Evolutionary conservation across 1,140 invertebrate species (phyloP).

Genomic region (Drosophila melanica): DNA sequence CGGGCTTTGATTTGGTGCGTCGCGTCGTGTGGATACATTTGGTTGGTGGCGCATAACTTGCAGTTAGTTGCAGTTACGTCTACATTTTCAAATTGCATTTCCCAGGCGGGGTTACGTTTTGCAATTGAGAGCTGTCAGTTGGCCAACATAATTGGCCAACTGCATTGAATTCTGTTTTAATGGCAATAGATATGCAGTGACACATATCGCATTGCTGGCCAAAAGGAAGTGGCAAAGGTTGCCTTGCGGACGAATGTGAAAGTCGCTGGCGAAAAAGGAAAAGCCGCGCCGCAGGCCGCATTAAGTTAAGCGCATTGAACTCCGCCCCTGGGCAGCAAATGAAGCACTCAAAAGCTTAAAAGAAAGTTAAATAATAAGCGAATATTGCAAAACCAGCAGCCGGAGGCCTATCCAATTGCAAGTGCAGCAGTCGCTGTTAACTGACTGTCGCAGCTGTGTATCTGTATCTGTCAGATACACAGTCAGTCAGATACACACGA

Average conservation of each 20-base stretch:
- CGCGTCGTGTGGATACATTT: conserved; percentile 13
- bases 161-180: conserved; percentile 24
- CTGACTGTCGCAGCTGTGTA: conserved; percentile 25
- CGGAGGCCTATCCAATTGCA: conserved; percentile 40
- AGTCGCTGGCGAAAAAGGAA: conserved; percentile 61
- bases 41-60: conserved; percentile 23
- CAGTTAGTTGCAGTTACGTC: conserved; percentile 8
- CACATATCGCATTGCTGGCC: conserved; percentile 6
- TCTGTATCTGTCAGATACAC: conserved; percentile 35
- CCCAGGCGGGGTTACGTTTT: conserved; percentile 12
- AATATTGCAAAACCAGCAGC: conserved; percentile 47
- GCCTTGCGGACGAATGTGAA: conserved; percentile 58
- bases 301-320: conserved; percentile 73
- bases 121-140: neutral
- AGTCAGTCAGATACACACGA: conserved; percentile 24
- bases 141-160: conserved; percentile 41
- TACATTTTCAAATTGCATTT: conserved; percentile 28
- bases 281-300: conserved; percentile 29
- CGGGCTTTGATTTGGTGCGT: conserved; percentile 26
- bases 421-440: neutral
- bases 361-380: conserved; percentile 74
- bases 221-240: conserved; percentile 73
- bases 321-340: conserved; percentile 34
- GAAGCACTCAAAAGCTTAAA: conserved; percentile 26
- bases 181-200: conserved; percentile 8